Percentiles rank a stretch among this genome's conserved stretches.
These are phyloP conservation scores for Antedon mediterranea DNA, from an alignment of 53 echinoderm and acorn worm genomes.

Conservation along the genomic window DNA sequence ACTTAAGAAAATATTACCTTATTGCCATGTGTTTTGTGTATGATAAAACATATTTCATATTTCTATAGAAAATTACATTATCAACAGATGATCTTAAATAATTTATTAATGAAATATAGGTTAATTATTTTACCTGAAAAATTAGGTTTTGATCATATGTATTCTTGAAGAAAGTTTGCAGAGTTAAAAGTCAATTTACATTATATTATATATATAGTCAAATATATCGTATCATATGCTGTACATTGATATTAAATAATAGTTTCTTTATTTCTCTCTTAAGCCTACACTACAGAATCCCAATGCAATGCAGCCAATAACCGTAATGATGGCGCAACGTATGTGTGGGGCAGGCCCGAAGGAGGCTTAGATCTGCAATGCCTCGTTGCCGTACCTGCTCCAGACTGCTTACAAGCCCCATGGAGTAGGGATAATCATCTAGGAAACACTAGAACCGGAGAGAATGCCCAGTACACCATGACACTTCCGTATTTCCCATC, in stretches of 20 bases:
- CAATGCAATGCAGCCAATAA: conserved; percentile 27
- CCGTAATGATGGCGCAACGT: conserved; percentile 24
- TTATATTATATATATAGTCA: no score
- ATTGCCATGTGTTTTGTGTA: no score
- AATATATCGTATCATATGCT: no score
- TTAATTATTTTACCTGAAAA: no score
- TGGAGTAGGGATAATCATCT: conserved; percentile 93
- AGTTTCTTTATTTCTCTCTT: neutral
- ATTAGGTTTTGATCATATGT: no score
- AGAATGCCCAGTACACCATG: conserved; percentile 57
- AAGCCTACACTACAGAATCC: conserved; percentile 25
- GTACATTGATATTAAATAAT: neutral
- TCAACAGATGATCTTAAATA: no score
- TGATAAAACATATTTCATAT: no score
- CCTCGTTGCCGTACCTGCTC: conserved; percentile 66
- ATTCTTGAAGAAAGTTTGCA: no score
- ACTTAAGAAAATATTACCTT: no score
- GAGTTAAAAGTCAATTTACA: no score
- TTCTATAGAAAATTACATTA: no score
- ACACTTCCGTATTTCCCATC: conserved; percentile 80
- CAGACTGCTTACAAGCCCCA: conserved; percentile 74
- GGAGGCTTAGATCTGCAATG: conserved; percentile 41
- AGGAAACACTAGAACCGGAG: conserved; percentile 66
- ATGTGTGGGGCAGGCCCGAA: conserved; percentile 78
- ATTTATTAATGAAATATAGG: no score